Evolutionary conservation across 2,888 invertebrate species (phyloP).

Genomic region (Ophonus ardosiacus): DNA sequence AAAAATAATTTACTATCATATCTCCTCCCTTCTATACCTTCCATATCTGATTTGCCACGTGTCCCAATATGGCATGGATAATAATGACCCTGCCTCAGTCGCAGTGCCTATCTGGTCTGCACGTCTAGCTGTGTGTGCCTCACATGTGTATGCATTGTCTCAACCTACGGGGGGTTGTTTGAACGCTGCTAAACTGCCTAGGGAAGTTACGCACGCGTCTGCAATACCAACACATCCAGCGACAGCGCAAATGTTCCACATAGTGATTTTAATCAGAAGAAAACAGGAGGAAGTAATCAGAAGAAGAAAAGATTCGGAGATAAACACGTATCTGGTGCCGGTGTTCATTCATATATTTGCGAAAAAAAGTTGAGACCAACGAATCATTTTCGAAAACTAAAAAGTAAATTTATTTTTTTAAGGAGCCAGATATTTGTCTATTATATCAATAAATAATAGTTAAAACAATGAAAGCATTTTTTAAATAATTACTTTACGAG

Average conservation of each 20-base stretch:
- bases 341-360: neutral
- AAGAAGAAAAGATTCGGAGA: neutral
- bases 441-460: no score
- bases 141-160: conserved; percentile 53
- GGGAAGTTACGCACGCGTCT: conserved; percentile 57
- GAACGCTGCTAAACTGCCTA: conserved; percentile 41
- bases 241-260: conserved; percentile 5
- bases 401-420: neutral
- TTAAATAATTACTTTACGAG: no score
- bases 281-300: neutral
- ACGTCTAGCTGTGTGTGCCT: neutral
- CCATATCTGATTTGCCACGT: neutral
- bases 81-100: neutral
- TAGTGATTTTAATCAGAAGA: conserved; percentile 23
- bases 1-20: neutral
- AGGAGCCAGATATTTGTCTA: no score
- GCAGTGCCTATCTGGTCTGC: neutral
- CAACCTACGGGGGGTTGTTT: conserved; percentile 24
- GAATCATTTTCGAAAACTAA: neutral
- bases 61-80: conserved; percentile 3
- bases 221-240: conserved; percentile 29
- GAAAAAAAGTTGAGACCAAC: neutral
- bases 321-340: neutral
- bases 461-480: no score
- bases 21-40: neutral